Base-by-base conservation (phyloP, 2,113 vertebrate species). In the Laterallus jamaicensis region DNA sequence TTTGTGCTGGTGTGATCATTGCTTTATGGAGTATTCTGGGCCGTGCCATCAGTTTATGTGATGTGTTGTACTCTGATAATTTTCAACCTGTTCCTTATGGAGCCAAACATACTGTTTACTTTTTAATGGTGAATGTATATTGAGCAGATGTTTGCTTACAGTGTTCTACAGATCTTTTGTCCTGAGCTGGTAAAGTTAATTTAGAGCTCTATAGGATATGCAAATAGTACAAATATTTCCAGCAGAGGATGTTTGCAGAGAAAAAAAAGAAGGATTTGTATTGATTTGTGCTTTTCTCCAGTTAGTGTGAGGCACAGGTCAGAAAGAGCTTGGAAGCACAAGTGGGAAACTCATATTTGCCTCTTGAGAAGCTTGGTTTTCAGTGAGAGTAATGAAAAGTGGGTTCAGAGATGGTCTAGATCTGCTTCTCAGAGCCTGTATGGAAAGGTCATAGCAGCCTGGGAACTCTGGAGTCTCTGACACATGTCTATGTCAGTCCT, bases 141-240 rank as follows among this genome's bases (percentile, higher is more conserved):
- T 88, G 90, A 97, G 82, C 95, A 97, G 95, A 96, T 96, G 95
- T 95, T 96, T 94, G 90, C 73, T 96, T 95, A 95, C 93, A 95
- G 92, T 94, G 68, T 78, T 95, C 92, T 94, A 85, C 95, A 92
- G 63, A 93, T 96, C 93, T 88, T 95, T 81, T 93, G 92, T 96
- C 96, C 95, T 16, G 29, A 69, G 76, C 92, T 88, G 95, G 82
- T 95, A 81, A 95, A 93, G 76, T 95, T 90, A 94, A 90, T 96
- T 93, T 86, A 93, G 92, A 96, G 93, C 69, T 95, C 68, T 92
- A 71, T 86, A 80, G 86, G 35, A 17, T 96, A 64, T 88, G 83
- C 88, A 88, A 78, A 67, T 70, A 56, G 56, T 83, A 56, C 64
- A 64, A 56, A 80, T 75, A 54, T 75, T 94, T 81, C 71, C 52